Conservation (phyloP, 2,888 invertebrate genomes). For the Andrena praecox region DNA sequence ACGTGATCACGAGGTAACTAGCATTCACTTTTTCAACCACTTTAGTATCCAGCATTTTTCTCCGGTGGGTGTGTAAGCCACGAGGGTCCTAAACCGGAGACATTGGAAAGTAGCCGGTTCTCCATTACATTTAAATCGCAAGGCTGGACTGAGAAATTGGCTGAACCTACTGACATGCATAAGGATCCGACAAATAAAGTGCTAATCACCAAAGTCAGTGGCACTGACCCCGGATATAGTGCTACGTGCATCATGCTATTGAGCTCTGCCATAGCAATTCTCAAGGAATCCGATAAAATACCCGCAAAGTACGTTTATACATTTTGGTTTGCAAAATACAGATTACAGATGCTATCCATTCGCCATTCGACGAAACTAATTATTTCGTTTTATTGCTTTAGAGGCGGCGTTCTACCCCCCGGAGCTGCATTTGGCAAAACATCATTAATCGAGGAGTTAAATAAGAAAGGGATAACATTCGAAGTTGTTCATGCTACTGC, state of each 20-base stretch:
- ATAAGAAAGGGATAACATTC: conserved; percentile 90
- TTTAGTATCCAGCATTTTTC: conserved; percentile 89
- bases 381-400: conserved; percentile 83
- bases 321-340: background rate
- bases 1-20: background rate
- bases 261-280: conserved; percentile 90
- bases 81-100: conserved; percentile 88
- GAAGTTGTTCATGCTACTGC: conserved; percentile 86
- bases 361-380: background rate
- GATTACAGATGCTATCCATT: background rate
- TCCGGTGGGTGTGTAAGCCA: conserved; percentile 89
- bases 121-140: conserved; percentile 90
- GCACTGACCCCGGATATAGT: conserved; percentile 93
- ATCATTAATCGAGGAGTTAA: conserved; percentile 90
- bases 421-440: conserved; percentile 95
- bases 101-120: conserved; percentile 88
- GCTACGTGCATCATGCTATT: conserved; percentile 91
- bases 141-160: conserved; percentile 91
- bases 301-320: conserved; percentile 88
- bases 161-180: conserved; percentile 87
- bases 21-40: conserved; percentile 52
- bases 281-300: conserved; percentile 91
- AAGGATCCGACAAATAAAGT: conserved; percentile 88
- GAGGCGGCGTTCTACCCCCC: conserved; percentile 95
- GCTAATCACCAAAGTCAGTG: conserved; percentile 89